Percentiles rank a stretch among this genome's conserved stretches.
These are phyloP conservation scores for Dynastes tityus DNA, from an alignment of 2,888 invertebrate genomes.

Conservation along the genomic window DNA sequence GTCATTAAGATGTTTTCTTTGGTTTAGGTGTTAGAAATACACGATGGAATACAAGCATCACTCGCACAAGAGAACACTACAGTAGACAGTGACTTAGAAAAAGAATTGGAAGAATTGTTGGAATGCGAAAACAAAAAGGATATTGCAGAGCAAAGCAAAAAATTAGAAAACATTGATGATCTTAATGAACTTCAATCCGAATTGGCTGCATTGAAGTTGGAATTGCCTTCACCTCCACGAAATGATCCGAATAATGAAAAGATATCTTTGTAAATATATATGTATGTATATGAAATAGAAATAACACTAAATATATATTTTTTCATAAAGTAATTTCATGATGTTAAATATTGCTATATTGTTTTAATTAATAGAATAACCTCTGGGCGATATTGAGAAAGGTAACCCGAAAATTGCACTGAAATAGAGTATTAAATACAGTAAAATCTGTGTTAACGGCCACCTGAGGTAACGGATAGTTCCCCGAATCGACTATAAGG, in stretches of 20 bases:
- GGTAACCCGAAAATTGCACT: too few species aligned
- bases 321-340: too few species aligned
- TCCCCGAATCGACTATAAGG: too few species aligned
- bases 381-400: too few species aligned
- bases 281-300: too few species aligned
- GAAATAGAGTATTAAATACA: too few species aligned
- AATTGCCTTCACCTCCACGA: slow-evolving; percentile 40
- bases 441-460: too few species aligned
- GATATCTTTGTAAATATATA: slow-evolving; percentile 36
- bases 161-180: slow-evolving; percentile 11
- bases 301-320: too few species aligned
- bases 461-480: too few species aligned
- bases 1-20: too few species aligned
- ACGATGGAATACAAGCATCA: slow-evolving; percentile 74
- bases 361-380: too few species aligned
- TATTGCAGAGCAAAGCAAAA: slow-evolving; percentile 6
- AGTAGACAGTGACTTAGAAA: slow-evolving; percentile 78
- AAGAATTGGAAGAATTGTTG: slow-evolving; percentile 78
- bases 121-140: slow-evolving; percentile 55
- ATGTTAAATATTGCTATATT: too few species aligned
- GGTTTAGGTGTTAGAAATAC: slow-evolving; percentile 74
- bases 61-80: slow-evolving; percentile 72
- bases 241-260: slow-evolving; percentile 16
- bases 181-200: slow-evolving; percentile 11
- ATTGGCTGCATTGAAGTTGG: slow-evolving; percentile 29